Evolutionary conservation across 2,113 vertebrate species (phyloP), one percentile per base, ranked within the genome.

Genomic region (Sapayoa aenigma): DNA sequence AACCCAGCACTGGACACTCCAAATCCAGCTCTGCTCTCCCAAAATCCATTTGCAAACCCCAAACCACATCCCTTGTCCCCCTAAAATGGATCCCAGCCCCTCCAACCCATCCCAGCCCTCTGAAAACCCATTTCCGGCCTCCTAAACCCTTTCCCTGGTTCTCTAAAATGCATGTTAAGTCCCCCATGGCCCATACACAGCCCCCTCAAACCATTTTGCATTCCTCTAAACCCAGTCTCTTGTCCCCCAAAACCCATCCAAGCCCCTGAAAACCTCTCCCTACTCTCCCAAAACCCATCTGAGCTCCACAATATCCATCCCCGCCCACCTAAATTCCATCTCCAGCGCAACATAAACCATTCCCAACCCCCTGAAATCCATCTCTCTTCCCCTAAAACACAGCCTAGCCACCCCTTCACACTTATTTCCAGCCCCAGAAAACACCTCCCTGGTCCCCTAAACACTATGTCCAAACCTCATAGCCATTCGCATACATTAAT

Each of bases 1-100:
- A 60, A 78, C 5, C 7, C 17, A 69, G 46, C 8, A 12, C 3
- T 31, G 14, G 11, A 2, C n/a, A 5, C 17, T n/a, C 14, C 0
- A 0, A 35, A 28, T 53, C 18, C 46, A 79, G 46, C 12, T 18
- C 31, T 28, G 10, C 8, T 37, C 21, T 25, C 28, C 27, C 23
- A 28, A 62, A 2, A 76, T 33, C 13, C 42, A 46, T 5, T 20
- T 14, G 4, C 10, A 42, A 84, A 56, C 12, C 14, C 12, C 42
- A 16, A 27, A 22, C 15, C 37, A 49, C 23, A 37, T 47, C 23
- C 19, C 25, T 47, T 10, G 7, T 74, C 3, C 7, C 15, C 3
- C 17, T 2, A 4, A 22, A 84, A 83, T 47, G 24, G n/a, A 78
- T 55, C 9, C 12, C n/a, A 63, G 4, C 2, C 20, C 5, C 9